phyloP scores from a whole-genome alignment of 2,888 invertebrate species.

The Microctonus hyperodae region DNA sequence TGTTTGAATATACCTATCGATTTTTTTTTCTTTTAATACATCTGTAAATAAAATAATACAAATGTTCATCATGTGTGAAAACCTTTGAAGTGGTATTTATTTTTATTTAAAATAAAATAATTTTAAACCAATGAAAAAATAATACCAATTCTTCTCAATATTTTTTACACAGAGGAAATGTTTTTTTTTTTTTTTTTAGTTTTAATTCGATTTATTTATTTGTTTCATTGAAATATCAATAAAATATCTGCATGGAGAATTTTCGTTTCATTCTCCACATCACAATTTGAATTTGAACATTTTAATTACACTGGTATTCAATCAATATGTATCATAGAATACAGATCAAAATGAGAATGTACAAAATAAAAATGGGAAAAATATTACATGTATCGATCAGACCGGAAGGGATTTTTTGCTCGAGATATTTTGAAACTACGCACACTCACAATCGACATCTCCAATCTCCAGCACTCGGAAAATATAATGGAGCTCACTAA shows the following conservation, averaged over 20 bases:
- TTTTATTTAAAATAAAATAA: neutral
- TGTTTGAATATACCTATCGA: too few species aligned
- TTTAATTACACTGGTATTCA: neutral
- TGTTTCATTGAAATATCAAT: neutral
- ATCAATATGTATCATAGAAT: neutral
- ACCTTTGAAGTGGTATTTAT: neutral
- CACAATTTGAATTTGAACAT: neutral
- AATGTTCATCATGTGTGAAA: too few species aligned
- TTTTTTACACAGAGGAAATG: neutral
- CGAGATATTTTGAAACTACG: constrained; percentile 19
- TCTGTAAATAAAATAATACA: too few species aligned
- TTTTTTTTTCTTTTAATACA: too few species aligned
- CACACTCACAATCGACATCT: constrained; percentile 21
- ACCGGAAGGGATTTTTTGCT: constrained; percentile 16
- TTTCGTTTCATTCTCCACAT: neutral
- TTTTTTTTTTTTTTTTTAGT: neutral
- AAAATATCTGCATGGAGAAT: neutral
- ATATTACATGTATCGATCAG: constrained; percentile 21
- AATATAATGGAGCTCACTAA: constrained; percentile 10
- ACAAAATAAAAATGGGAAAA: neutral
- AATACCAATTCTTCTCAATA: neutral
- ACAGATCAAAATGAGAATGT: neutral
- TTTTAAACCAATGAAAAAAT: neutral
- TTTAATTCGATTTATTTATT: neutral
- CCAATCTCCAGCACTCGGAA: constrained; percentile 3